phyloP scores from a whole-genome alignment of 2,797 vertebrate genomes.

The Myiothlypis coronata region DNA sequence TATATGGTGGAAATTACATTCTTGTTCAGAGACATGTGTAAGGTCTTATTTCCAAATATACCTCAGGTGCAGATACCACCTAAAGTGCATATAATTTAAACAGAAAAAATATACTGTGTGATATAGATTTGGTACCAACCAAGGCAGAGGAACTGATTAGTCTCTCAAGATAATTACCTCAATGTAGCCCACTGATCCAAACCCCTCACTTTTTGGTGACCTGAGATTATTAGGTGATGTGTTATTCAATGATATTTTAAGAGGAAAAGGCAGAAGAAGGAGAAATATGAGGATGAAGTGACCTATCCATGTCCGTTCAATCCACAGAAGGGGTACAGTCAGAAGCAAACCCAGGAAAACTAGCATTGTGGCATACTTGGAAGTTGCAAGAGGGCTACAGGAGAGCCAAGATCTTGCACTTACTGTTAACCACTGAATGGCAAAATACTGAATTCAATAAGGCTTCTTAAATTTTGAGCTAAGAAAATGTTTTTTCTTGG shows the following conservation, averaged over 20 bases:
- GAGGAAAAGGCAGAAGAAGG: background rate
- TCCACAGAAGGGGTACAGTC: background rate
- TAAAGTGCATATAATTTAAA: background rate
- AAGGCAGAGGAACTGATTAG: background rate
- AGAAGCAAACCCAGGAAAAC: background rate
- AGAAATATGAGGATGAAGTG: background rate
- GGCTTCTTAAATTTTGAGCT: background rate
- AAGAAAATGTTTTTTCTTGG: background rate
- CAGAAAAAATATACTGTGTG: accelerated
- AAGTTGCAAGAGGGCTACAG: background rate
- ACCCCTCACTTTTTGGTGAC: background rate
- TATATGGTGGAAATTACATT: background rate
- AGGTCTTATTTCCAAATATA: background rate
- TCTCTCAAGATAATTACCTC: background rate
- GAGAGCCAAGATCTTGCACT: background rate
- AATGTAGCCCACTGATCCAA: background rate
- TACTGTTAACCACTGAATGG: background rate
- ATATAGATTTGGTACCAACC: background rate
- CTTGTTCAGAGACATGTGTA: background rate
- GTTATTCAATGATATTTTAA: background rate
- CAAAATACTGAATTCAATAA: background rate
- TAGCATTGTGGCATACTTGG: background rate
- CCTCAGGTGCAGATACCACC: background rate
- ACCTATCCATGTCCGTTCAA: background rate
- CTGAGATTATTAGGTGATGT: background rate